Conservation (phyloP, 2,113 vertebrate genomes). For the Rhabdornis inornatus region DNA sequence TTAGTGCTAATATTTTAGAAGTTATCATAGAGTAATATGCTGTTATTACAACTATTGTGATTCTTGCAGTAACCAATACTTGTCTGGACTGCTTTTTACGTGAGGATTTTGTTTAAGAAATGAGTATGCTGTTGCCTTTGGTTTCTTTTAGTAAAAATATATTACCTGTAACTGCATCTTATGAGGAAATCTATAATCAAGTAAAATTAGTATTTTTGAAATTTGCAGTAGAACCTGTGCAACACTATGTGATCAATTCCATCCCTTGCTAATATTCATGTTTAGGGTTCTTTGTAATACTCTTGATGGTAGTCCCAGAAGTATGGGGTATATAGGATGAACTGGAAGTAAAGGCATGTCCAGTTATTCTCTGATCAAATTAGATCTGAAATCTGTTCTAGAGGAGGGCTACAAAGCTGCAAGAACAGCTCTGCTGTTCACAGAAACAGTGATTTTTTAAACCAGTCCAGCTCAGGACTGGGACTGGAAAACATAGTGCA, state of each 20-base stretch:
- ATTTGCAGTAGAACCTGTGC: not conserved
- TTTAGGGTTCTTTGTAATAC: not conserved
- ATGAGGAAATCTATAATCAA: not conserved
- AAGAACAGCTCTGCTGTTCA: not conserved
- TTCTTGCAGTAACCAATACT: not conserved
- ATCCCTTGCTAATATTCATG: not conserved
- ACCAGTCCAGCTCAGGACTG: not conserved
- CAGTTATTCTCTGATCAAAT: not conserved
- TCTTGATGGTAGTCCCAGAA: not conserved
- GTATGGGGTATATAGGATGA: not conserved
- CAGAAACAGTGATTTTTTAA: conserved; percentile 16
- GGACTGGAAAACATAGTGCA: not conserved
- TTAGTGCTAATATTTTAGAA: not conserved
- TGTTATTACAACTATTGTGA: accelerated
- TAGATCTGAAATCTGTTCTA: not conserved
- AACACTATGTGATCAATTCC: not conserved
- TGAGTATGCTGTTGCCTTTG: not conserved
- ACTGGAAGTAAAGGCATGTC: not conserved
- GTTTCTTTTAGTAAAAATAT: not conserved
- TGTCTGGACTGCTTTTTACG: not conserved
- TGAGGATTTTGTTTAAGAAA: not conserved
- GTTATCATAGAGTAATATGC: not conserved
- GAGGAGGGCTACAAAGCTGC: not conserved
- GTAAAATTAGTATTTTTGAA: not conserved
- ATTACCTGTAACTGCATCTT: not conserved